These are phyloP conservation scores for Cecropterus lyciades DNA, from an alignment of 1,140 invertebrate species.

Conservation along the genomic window DNA sequence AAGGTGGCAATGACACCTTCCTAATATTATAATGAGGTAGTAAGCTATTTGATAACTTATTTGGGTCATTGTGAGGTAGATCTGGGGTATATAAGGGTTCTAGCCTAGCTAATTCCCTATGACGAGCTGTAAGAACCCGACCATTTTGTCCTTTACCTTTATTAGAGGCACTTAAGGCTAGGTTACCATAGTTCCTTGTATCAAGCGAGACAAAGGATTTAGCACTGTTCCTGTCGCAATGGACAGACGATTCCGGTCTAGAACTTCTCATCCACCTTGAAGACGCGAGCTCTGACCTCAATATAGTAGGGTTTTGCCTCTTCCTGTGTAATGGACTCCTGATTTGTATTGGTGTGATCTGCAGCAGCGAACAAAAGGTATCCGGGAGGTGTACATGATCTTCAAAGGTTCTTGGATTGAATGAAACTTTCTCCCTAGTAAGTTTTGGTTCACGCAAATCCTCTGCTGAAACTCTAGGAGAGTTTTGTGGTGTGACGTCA, in stretches of 20 bases:
- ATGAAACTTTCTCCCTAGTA: slow-evolving; percentile 59
- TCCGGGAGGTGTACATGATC: slow-evolving; percentile 58
- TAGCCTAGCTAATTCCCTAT: slow-evolving; percentile 61
- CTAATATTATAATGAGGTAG: slow-evolving; percentile 59
- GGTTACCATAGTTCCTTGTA: slow-evolving; percentile 57
- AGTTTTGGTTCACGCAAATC: slow-evolving; percentile 56
- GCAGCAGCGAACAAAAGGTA: slow-evolving; percentile 68
- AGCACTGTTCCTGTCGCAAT: slow-evolving; percentile 73
- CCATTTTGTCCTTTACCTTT: slow-evolving; percentile 56
- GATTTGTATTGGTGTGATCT: slow-evolving; percentile 73
- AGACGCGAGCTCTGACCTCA: slow-evolving; percentile 80
- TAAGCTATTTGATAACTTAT: slow-evolving; percentile 46
- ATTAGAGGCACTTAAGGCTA: slow-evolving; percentile 53
- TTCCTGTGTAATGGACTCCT: slow-evolving; percentile 65
- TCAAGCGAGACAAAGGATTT: slow-evolving; percentile 76
- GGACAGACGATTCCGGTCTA: slow-evolving; percentile 67
- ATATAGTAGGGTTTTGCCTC: slow-evolving; percentile 64
- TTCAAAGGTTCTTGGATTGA: slow-evolving; percentile 45
- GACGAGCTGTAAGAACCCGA: slow-evolving; percentile 65
- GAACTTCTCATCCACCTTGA: slow-evolving; percentile 75
- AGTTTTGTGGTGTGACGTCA: slow-evolving; percentile 75
- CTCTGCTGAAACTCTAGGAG: slow-evolving; percentile 57
- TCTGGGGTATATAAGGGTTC: slow-evolving; percentile 70
- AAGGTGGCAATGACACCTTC: slow-evolving; percentile 78
- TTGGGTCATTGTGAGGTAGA: slow-evolving; percentile 47